Base-by-base conservation (phyloP, 1,140 invertebrate genomes). In the Meloidogyne floridensis region DNA sequence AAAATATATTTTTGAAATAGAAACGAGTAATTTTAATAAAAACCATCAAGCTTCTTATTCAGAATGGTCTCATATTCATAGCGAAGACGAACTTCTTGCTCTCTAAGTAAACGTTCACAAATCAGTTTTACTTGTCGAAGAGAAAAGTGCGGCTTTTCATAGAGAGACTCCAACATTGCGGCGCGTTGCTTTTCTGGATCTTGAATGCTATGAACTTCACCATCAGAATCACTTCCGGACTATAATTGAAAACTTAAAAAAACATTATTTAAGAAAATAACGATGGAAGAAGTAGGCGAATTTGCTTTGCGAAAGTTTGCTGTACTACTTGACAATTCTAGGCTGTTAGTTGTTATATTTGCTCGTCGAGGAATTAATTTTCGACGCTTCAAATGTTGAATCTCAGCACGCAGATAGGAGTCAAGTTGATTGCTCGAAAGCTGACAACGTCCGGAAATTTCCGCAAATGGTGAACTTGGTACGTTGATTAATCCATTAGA, bases 71-170 rank as follows among this genome's bases (percentile, higher is more conserved):
- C 88, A 72, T 90, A 89, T 77, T 89, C 88, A 65, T 86, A 83
- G 53, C 88, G 85, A n/a, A 89, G 85, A n/a, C 89, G 87, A 10
- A 88, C 82, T n/a, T 88, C 87, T 75, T 88, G 87, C 72, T 88
- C 86, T 75, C 87, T 86, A 10, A 88, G 85, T 10, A 88, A 54
- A 56, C 87, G 87, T 69, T 88, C 87, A 72, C 87, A 89, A 71
- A 88, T 88, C 73, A 88, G 81, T 54, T 89, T 87, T 20, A 88
- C 87, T n/a, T 88, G 87, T 47, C 87, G 87, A 15, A 87, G 82
- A 56, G 86, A 88, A 72, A 87, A 87, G 42, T 87, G 86, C 42
- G 86, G 87, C 77, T 86, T 83, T 18, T 87, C 85, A 80, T 87
- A 87, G 9, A 87, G 74, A n/a, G 81, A 70, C 7, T 78, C 82